Evolutionary conservation across 2,888 invertebrate species (phyloP).

Genomic region (Cephus sareptanus): DNA sequence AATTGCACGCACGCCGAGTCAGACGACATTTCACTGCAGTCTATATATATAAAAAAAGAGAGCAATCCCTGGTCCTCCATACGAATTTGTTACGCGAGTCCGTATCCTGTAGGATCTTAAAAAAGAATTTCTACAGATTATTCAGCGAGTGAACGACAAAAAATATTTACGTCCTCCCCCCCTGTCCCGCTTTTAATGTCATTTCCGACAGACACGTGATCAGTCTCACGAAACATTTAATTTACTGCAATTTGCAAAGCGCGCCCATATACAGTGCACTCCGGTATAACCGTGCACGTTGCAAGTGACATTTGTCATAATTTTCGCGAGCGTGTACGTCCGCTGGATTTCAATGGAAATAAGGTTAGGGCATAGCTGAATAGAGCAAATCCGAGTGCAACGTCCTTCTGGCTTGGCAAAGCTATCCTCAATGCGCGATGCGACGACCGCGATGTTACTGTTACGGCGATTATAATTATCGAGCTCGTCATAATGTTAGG

Average conservation of each 20-base stretch:
- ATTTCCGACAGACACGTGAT: not conserved
- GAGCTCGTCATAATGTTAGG: conserved; percentile 48
- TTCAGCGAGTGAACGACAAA: not conserved
- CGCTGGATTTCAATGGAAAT: not conserved
- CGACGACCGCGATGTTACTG: conserved; percentile 39
- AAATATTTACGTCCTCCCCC: not conserved
- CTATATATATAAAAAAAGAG: not conserved
- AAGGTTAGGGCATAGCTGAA: not conserved
- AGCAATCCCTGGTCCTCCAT: not conserved
- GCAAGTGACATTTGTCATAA: not conserved
- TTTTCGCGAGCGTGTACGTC: not conserved
- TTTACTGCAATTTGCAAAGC: not conserved
- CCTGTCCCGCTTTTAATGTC: not conserved
- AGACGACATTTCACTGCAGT: not conserved
- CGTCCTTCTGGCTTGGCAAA: not conserved
- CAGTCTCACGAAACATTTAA: not conserved
- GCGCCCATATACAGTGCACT: not conserved
- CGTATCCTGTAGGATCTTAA: not conserved
- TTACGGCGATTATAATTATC: conserved; percentile 57
- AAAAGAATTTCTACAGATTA: not conserved
- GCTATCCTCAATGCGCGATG: not conserved
- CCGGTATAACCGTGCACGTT: not conserved
- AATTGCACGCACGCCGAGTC: not conserved
- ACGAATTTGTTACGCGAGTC: not conserved
- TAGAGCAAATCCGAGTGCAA: not conserved